Percentiles rank a stretch among this genome's conserved stretches.
Conservation (phyloP, 1,140 invertebrate genomes). For the Ylistrum balloti region DNA sequence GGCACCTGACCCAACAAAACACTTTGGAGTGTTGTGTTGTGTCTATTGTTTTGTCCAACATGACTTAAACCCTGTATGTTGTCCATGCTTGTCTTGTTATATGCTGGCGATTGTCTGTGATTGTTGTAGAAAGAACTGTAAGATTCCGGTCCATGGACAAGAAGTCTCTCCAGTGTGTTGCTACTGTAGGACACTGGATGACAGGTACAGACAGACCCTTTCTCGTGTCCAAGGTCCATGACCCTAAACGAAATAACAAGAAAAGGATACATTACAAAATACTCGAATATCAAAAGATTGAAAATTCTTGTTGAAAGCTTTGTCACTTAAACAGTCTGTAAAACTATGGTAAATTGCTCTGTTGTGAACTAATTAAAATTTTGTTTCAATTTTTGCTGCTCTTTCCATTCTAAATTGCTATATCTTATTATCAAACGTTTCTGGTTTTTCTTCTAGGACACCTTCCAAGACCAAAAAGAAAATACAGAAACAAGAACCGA, state of each 20-base stretch:
- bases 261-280: no score
- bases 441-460: neutral
- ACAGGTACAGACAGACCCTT: conserved; percentile 58
- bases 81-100: conserved; percentile 45
- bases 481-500: no score
- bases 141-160: neutral
- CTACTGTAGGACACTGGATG: conserved; percentile 48
- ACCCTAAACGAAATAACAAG: neutral
- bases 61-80: conserved; percentile 59
- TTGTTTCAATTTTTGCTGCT: no score
- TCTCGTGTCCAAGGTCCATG: conserved; percentile 41
- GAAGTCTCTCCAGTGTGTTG: conserved; percentile 39
- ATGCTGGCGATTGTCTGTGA: conserved; percentile 49
- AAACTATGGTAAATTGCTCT: no score
- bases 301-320: no score
- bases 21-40: conserved; percentile 73
- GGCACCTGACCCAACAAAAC: conserved; percentile 77
- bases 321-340: no score
- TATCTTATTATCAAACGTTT: no score
- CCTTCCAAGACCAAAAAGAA: neutral
- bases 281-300: no score
- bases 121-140: conserved; percentile 45
- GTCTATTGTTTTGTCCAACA: conserved; percentile 50
- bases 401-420: no score
- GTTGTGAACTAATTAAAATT: no score